Evolutionary conservation across 1,140 invertebrate genomes (phyloP).

Genomic region (Dreissena rostriformis): DNA sequence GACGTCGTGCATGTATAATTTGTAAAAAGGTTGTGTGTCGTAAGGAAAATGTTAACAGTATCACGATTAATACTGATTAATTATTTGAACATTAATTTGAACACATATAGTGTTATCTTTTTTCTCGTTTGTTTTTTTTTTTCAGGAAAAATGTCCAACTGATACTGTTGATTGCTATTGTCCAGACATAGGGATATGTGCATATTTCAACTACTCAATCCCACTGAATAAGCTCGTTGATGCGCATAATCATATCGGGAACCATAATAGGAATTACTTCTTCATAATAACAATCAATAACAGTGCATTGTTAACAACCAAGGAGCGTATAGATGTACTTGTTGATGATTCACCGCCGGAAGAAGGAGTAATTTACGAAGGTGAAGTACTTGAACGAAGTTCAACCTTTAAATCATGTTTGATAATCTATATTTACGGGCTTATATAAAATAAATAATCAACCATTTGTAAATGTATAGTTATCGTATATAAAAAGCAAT

Average conservation of each 20-base stretch:
- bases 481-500: too few relatives aligned
- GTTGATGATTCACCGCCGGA: slow-evolving; percentile 62
- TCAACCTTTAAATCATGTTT: not conserved
- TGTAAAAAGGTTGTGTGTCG: not conserved
- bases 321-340: slow-evolving; percentile 45
- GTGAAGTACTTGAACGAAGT: not conserved
- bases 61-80: not conserved
- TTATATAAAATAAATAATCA: not conserved
- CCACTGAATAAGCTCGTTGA: slow-evolving; percentile 53
- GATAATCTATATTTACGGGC: not conserved
- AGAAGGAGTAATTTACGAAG: slow-evolving; percentile 57
- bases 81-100: not conserved
- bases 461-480: not conserved
- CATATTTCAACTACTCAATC: slow-evolving; percentile 35
- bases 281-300: slow-evolving; percentile 60
- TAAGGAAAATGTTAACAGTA: not conserved
- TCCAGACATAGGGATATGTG: slow-evolving; percentile 57
- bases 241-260: slow-evolving; percentile 50
- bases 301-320: slow-evolving; percentile 42
- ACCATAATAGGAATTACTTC: slow-evolving; percentile 62
- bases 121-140: not conserved
- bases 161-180: slow-evolving; percentile 48
- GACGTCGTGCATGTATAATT: not conserved
- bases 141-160: not conserved
- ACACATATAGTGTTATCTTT: not conserved